Evolutionary conservation across 2,888 invertebrate species (phyloP), one percentile per base, ranked within the genome.

Genomic region (Enoplolaimus lenunculus): DNA sequence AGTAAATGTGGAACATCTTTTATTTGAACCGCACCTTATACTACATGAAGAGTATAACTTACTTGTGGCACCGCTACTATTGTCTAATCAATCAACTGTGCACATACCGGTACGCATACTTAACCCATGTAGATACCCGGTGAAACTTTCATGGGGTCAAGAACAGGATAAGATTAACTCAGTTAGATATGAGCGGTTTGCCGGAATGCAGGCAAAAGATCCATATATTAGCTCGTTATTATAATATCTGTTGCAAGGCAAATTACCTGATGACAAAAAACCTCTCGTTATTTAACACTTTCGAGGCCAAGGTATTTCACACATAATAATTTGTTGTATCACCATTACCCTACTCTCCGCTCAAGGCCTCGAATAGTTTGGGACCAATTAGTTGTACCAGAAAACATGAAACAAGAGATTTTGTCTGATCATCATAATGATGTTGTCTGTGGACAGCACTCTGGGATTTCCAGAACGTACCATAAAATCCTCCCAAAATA

Each of bases 391-490:
- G 71, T 70, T 2, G 59, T 70, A 3, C 71, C 71, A 7, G 2
- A 2, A 2, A 2, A 2, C n/a, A 3, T 70, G 21, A 3, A 3
- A n/a, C 31, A 2, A n/a, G 35, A 26, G 34, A 3, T 71, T 7
- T n/a, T 71, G 13, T 31, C 59, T 13, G 70, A n/a, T 16, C 59
- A 66, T 68, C 71, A 75, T 60, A 70, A 70, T 34, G n/a, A 21
- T 1, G 67, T 70, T 29, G 70, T 70, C 7, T 68, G 71, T 26
- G 76, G 74, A 28, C 45, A 45, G 21, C 76, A 77, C 60, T 62
- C 74, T 7, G 75, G 75, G 0, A 21, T 66, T 7, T 70, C 72
- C 0, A 75, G 73, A 35, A 74, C 73, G 7, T 62, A 71, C 26
- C 7, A 64, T n/a, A 26, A 69, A 62, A 59, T 75, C 1, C 34